These are phyloP conservation scores for Phyllostomus hastatus DNA, from an alignment of 2,113 vertebrate genomes.

Conservation along the genomic window DNA sequence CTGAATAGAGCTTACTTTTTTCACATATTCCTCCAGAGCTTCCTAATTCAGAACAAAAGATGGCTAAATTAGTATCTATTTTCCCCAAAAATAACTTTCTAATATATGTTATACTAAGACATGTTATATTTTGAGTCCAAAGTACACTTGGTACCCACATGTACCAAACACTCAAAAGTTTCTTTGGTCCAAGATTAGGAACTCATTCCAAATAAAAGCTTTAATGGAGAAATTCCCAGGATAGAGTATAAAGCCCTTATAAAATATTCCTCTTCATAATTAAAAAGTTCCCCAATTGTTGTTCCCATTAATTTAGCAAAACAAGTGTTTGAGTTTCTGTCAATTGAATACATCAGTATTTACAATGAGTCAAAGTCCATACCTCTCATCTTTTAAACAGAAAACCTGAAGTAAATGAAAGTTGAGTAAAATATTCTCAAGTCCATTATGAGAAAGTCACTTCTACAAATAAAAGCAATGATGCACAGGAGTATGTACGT, in stretches of 20 bases:
- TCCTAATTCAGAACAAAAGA: slow-evolving; percentile 80
- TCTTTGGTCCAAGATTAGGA: background rate
- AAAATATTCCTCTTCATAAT: background rate
- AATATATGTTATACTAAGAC: background rate
- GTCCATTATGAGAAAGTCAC: background rate
- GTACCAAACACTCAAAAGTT: slow-evolving; percentile 19
- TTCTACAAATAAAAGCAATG: background rate
- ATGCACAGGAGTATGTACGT: background rate
- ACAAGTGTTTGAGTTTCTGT: slow-evolving; percentile 12
- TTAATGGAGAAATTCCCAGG: background rate
- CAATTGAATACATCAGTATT: background rate
- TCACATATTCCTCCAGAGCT: slow-evolving; percentile 99
- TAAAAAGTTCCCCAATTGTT: slow-evolving; percentile 2
- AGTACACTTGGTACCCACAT: background rate
- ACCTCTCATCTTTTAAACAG: slow-evolving; percentile 2
- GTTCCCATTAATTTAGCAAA: slow-evolving; percentile 3
- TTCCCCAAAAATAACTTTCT: background rate
- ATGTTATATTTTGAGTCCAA: slow-evolving; percentile 23
- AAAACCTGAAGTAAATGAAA: slow-evolving; percentile 35
- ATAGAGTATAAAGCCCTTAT: background rate
- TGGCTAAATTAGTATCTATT: background rate
- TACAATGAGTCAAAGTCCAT: background rate
- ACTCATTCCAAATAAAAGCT: slow-evolving; percentile 35
- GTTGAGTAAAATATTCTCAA: background rate
- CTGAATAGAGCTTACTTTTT: slow-evolving; percentile 92